Base-by-base conservation (phyloP, 2,797 vertebrate species). In the Nyctibius grandis region DNA sequence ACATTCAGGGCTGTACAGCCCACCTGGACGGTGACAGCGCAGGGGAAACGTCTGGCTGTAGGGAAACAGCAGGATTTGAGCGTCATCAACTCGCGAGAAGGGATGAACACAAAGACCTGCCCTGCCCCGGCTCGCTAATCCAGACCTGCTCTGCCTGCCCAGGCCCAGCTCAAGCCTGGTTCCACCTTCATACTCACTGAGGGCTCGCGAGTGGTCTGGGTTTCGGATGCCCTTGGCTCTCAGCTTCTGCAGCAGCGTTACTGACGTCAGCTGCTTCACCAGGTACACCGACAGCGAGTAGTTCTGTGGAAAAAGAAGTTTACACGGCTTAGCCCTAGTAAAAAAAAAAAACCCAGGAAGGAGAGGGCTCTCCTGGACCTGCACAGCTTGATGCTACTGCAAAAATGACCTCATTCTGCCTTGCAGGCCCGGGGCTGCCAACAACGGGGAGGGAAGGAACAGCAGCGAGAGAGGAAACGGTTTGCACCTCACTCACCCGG, bases 201-300 rank as follows among this genome's bases (percentile, higher is more conserved):
- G 95, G 13, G 98, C 98, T 59, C 98, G 94, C 2, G 98, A 98
- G 36, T 98, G 98, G 85, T 98, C 98, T 1, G 98, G 97, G 26
- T 98, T 98, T 5, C 98, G 97, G 93, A 98, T 98, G 59, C 98
- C 98, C 89, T 98, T 98, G 20, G 97, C 97, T 48, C 98, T 95
- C 28, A 98, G 97, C 70, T 98, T 98, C 54, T 98, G 98, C 7
- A 98, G 97, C 53, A 98, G 92, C 1, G 97, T 98, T 26, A 97
- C 98, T 1, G 98, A 97, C 0, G 98, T 98, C 96, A 98, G 54
- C 96, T 98, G 98, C 89, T 98, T 98, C 95, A 98, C 98, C 96
- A 98, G 97, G 95, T 98, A 98, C 72, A 98, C 98, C 1, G 98
- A 98, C 50, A 98, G 89, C 4, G 98, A 98, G 91, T 98, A 98